phyloP scores from a whole-genome alignment of 2,888 invertebrate species.

The Acanthosepion esculentum region DNA sequence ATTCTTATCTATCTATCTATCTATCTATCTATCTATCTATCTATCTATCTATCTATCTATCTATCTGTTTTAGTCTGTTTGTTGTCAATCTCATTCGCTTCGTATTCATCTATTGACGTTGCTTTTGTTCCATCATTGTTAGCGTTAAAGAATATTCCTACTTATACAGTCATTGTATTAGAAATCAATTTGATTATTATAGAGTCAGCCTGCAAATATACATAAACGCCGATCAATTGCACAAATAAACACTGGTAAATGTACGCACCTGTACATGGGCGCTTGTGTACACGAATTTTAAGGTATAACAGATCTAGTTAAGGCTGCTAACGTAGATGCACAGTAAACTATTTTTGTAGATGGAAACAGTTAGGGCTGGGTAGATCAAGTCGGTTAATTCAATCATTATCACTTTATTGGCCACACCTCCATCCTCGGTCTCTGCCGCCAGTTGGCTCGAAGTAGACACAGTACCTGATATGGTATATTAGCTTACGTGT shows the following conservation, averaged over 20 bases:
- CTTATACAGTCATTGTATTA: background rate
- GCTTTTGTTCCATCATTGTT: background rate
- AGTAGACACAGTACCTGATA: background rate
- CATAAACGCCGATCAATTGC: background rate
- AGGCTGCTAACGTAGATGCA: background rate
- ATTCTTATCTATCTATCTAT: too few relatives aligned
- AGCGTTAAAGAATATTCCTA: background rate
- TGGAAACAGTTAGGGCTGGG: background rate
- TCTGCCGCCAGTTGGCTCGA: background rate
- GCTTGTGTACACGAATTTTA: background rate
- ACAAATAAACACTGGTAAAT: background rate
- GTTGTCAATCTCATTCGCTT: background rate
- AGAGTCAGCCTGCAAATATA: background rate
- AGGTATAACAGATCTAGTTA: background rate
- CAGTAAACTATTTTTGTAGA: background rate
- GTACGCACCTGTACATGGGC: background rate
- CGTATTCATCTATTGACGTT: background rate
- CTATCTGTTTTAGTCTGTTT: background rate
- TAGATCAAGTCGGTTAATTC: background rate
- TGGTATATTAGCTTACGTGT: background rate
- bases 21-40: too few relatives aligned
- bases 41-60: too few relatives aligned
- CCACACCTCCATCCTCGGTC: background rate
- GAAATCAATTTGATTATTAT: too few relatives aligned
- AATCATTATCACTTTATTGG: slow-evolving; percentile 12